Conservation (phyloP, 2,113 vertebrate genomes). For the Thalassarche chlororhynchos region DNA sequence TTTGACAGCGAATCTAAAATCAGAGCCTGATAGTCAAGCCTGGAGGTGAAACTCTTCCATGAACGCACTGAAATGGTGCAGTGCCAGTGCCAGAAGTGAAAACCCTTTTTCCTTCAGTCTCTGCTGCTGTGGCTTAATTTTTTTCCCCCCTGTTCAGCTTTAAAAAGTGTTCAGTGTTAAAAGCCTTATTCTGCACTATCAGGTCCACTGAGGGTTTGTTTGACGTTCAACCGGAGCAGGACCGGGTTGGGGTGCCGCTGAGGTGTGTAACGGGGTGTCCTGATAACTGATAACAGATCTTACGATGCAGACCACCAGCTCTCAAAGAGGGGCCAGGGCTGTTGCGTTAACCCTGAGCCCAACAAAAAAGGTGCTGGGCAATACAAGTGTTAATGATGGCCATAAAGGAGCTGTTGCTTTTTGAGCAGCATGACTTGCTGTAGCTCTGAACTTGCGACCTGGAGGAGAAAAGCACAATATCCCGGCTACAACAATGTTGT, state of each 20-base stretch:
- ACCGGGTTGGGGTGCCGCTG: not conserved
- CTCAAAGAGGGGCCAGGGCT: not conserved
- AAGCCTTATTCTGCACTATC: accelerated
- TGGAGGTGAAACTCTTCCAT: not conserved
- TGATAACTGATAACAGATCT: not conserved
- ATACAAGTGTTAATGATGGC: accelerated
- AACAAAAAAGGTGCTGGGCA: not conserved
- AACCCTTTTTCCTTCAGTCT: not conserved
- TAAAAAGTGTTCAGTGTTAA: not conserved
- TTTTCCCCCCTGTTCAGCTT: accelerated
- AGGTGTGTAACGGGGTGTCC: not conserved
- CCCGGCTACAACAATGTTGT: not conserved
- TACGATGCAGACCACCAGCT: accelerated
- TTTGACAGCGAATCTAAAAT: not conserved
- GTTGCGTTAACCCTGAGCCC: not conserved
- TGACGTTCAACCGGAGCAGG: not conserved
- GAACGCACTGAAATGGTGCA: not conserved
- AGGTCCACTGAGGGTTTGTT: not conserved
- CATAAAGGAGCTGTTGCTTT: not conserved
- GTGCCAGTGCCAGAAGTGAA: not conserved
- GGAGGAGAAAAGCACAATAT: not conserved
- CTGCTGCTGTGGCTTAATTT: not conserved
- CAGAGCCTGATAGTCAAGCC: not conserved
- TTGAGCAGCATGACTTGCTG: not conserved
- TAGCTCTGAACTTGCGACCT: not conserved